These are phyloP conservation scores for Mus minutoides DNA, from an alignment of 2,797 vertebrate species.

Conservation along the genomic window DNA sequence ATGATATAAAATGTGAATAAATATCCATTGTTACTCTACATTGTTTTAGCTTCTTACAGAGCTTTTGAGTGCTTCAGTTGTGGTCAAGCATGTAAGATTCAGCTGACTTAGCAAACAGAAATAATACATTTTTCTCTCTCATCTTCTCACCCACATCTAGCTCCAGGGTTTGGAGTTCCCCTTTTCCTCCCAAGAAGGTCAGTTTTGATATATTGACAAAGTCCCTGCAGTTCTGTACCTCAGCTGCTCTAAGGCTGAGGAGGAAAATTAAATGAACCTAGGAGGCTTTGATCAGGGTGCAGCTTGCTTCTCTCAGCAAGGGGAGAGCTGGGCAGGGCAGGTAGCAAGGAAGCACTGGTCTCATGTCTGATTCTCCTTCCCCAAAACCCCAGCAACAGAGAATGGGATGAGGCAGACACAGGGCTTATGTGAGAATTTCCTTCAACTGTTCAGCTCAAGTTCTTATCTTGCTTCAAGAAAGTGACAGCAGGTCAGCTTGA, in stretches of 20 bases:
- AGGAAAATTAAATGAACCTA: conserved; percentile 53
- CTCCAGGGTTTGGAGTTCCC: conserved; percentile 52
- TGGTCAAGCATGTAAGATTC: background rate
- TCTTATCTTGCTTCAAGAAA: conserved; percentile 34
- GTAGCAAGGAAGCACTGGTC: background rate
- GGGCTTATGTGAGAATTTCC: background rate
- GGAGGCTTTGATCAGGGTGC: conserved; percentile 68
- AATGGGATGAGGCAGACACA: too few relatives aligned
- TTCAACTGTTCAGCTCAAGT: background rate
- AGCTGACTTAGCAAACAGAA: background rate
- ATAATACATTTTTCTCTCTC: background rate
- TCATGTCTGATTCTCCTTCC: background rate
- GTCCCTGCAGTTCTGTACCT: background rate
- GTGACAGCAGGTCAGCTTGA: background rate
- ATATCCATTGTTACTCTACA: background rate
- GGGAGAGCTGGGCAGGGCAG: conserved; percentile 69
- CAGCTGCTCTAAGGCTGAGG: background rate
- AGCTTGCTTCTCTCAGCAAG: conserved; percentile 63
- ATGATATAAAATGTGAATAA: background rate
- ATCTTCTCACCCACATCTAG: conserved; percentile 36
- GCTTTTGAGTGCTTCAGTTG: background rate
- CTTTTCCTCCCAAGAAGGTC: conserved; percentile 15
- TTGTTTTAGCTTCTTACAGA: background rate
- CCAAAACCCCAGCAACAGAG: background rate
- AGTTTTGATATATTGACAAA: conserved; percentile 56